phyloP scores from a whole-genome alignment of 2,113 vertebrate genomes.

The Bostrychus sinensis region DNA sequence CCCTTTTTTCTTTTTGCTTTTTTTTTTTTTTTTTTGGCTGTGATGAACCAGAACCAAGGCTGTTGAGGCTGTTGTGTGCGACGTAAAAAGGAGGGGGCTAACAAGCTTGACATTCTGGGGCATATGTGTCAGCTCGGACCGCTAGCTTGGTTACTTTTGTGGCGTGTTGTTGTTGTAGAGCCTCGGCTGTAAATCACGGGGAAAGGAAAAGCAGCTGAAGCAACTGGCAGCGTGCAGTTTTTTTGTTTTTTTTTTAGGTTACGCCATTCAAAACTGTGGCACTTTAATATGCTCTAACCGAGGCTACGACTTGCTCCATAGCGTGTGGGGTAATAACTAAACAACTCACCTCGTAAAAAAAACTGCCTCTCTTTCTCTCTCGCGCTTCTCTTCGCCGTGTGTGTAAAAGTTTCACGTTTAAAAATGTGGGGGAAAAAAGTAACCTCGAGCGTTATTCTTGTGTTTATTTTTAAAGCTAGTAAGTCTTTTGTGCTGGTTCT shows the following conservation, averaged over 20 bases:
- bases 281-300: rapidly evolving
- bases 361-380: background rate
- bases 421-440: no score
- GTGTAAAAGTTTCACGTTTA: slow-evolving; percentile 28
- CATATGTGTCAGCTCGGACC: background rate
- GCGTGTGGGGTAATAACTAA: background rate
- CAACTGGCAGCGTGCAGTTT: slow-evolving; percentile 9
- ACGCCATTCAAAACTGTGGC: background rate
- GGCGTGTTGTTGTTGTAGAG: slow-evolving; percentile 1
- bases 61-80: background rate
- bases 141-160: slow-evolving; percentile 42
- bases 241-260: no score
- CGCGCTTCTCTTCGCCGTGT: background rate
- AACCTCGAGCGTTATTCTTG: background rate
- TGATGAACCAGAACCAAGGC: background rate
- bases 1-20: background rate
- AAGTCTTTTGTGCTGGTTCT: background rate
- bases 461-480: background rate
- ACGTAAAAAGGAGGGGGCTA: background rate
- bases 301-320: rapidly evolving
- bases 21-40: no score
- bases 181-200: slow-evolving; percentile 38
- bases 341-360: background rate
- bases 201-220: slow-evolving; percentile 5
- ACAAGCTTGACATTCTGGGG: background rate